phyloP scores from a whole-genome alignment of 2,797 vertebrate species.

The Malurus leucopterus region DNA sequence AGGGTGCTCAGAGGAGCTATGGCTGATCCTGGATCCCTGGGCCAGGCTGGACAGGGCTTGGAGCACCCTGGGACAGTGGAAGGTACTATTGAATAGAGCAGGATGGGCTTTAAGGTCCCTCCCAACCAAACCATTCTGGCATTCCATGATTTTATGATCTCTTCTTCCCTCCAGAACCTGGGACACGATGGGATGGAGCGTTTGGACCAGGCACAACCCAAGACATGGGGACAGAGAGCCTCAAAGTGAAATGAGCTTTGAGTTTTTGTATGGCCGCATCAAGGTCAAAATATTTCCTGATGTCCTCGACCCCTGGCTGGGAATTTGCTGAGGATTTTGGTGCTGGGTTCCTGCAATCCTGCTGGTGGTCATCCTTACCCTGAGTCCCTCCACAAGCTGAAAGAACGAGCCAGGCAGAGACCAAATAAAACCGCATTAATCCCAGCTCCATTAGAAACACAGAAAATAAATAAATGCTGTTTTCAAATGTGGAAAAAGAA shows the following conservation, averaged over 20 bases:
- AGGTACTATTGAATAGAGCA: accelerated
- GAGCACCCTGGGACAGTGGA: accelerated
- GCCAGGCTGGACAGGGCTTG: accelerated
- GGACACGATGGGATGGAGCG: not conserved
- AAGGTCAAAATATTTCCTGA: not conserved
- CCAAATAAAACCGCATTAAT: conserved; percentile 64
- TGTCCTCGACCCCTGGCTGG: not conserved
- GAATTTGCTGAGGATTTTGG: not conserved
- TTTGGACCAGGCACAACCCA: not conserved
- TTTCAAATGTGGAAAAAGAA: conserved; percentile 70
- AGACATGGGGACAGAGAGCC: accelerated
- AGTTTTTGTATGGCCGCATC: not conserved
- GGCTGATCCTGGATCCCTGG: not conserved
- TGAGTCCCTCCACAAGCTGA: not conserved
- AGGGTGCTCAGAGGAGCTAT: accelerated
- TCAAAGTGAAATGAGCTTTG: not conserved
- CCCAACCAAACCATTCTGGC: not conserved
- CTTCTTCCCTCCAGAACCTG: not conserved
- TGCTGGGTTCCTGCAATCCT: not conserved
- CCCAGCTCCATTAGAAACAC: conserved; percentile 68
- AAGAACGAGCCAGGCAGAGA: conserved; percentile 16
- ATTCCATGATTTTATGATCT: not conserved
- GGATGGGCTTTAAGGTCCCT: not conserved
- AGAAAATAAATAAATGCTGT: conserved; percentile 73
- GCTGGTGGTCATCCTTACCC: not conserved